Base-by-base conservation (phyloP, 2,113 vertebrate genomes). In the Australoheros scitulus region DNA sequence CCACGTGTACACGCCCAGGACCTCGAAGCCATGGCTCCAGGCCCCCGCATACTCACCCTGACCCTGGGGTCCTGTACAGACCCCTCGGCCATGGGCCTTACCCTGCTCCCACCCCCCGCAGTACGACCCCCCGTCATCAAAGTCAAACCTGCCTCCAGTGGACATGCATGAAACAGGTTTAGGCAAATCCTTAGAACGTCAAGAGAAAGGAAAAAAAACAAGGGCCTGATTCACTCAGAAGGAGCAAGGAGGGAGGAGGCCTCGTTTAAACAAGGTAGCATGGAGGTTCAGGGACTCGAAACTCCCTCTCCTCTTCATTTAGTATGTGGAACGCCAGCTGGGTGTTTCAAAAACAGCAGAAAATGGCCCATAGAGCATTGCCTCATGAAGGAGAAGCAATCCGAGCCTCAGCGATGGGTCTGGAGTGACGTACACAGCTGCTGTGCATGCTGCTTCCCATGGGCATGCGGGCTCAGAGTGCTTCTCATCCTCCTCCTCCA, bases 91-190 rank as follows among this genome's bases (percentile, higher is more conserved):
- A 88, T 99, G 98, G 93, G 98, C 98, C 96, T 99, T 99, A 88
- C 98, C 98, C 95, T 99, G 98, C 95, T 98, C 97, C 98, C 98
- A 99, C 96, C 97, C 98, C 96, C 98, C 98, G 94, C 98, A 99
- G 96, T 99, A 99, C 95, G 98, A 98, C 96, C 98, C 98, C 96
- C 98, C 98, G 95, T 99, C 98, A 95, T 99, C 98, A 98, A 99
- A 99, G 97, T 99, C 97, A 97, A 99, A 99, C 97, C 98, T 96
- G 94, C 95, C 95, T 94, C 95, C 95, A 96, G 95, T 96, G 95
- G 95, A 96, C 95, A 96, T 96, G 95, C 95, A 96, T 96, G 95
- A 95, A 96, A 96, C 94, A 94, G 94, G 94, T 93, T 92, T 93
- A 89, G 94, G 94, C 94, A 95, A 96, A 95, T 94, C 93, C 94